Evolutionary conservation across 2,113 vertebrate genomes (phyloP).

Genomic region (Cyphomyrus plagiostoma): DNA sequence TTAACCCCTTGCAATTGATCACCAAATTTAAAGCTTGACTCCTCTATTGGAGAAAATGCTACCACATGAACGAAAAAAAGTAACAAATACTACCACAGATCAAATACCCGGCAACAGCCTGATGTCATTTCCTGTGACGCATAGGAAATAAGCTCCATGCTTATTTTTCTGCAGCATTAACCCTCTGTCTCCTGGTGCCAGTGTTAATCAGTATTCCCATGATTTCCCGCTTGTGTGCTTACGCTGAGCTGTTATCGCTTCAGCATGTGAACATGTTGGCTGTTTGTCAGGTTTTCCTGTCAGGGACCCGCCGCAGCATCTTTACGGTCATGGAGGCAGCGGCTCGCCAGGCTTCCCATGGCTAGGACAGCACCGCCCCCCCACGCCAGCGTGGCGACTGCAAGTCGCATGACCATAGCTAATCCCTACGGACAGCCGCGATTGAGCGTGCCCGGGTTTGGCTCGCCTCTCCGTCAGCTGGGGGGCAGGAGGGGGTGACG

Average conservation of each 20-base stretch:
- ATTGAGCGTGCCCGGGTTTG: background rate
- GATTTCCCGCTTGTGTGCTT: background rate
- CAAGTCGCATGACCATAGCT: background rate
- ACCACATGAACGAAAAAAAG: background rate
- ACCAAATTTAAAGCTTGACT: background rate
- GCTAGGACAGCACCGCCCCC: background rate
- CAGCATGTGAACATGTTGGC: background rate
- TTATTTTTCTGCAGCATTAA: background rate
- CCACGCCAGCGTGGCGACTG: too few species aligned
- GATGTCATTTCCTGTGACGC: background rate
- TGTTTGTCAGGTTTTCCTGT: background rate
- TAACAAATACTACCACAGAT: background rate
- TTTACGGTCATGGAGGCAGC: background rate
- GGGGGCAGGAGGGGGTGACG: background rate
- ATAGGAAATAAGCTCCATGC: background rate
- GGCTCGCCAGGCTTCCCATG: background rate
- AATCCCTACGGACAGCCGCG: background rate
- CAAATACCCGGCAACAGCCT: background rate
- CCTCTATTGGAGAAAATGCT: background rate
- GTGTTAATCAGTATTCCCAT: background rate
- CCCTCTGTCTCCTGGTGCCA: background rate
- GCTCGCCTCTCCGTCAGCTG: background rate
- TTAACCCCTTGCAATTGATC: background rate
- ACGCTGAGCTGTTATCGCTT: background rate
- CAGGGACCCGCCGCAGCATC: background rate